phyloP scores from a whole-genome alignment of 2,797 vertebrate species.

The Lithobates pipiens region DNA sequence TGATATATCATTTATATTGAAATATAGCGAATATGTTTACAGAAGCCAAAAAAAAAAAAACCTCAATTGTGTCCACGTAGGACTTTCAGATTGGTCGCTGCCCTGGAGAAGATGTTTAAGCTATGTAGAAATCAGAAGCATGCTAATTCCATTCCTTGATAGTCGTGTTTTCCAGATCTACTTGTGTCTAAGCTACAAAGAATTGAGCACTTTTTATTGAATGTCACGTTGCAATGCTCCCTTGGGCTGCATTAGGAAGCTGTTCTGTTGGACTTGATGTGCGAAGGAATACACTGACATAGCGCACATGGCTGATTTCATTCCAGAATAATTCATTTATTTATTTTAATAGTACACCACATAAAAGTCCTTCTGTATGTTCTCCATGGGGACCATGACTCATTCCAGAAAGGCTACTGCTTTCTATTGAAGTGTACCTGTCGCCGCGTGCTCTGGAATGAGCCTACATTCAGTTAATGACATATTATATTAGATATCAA shows the following conservation, averaged over 20 bases:
- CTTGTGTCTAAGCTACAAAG: constrained; percentile 63
- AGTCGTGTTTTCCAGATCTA: constrained; percentile 64
- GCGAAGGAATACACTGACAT: constrained; percentile 37
- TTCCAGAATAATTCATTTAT: constrained; percentile 32
- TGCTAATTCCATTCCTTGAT: constrained; percentile 63
- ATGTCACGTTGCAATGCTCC: constrained; percentile 67
- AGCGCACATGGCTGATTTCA: constrained; percentile 7
- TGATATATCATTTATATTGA: background rate
- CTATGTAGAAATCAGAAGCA: constrained; percentile 35
- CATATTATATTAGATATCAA: too few species aligned
- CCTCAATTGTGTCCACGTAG: background rate
- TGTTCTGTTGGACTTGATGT: constrained; percentile 43
- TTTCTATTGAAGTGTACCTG: background rate
- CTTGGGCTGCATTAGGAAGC: constrained; percentile 66
- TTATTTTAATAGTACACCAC: constrained; percentile 13
- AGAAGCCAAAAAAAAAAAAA: background rate
- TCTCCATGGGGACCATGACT: background rate
- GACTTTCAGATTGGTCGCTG: constrained; percentile 16
- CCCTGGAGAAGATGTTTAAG: constrained; percentile 16
- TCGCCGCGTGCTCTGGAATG: background rate
- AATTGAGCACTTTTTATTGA: constrained; percentile 65
- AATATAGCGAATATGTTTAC: background rate
- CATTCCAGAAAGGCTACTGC: background rate
- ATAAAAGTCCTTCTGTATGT: background rate
- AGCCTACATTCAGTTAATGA: background rate